Base-by-base conservation (phyloP, 1,140 invertebrate species). In the Agrypnia vestita region DNA sequence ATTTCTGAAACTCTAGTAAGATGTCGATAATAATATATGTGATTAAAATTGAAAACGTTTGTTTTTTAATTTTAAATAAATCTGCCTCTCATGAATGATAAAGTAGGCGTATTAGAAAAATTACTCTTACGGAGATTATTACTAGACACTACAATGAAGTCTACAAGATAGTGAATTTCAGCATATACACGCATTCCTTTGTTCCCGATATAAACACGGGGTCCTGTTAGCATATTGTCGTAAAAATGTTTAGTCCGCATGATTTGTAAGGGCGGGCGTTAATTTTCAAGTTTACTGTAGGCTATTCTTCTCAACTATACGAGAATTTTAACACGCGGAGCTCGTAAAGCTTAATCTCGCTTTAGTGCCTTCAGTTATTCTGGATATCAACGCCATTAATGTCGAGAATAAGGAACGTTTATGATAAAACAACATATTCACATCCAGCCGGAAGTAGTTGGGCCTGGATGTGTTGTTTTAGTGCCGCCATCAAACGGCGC, bases 391-490 rank as follows among this genome's bases (percentile, higher is more conserved):
- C 61, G 35, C 61, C 61, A 64, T 64, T 35, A 64, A 64, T 64
- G 61, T 64, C 61, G 61, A 25, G 61, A 64, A 43, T 64, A 64
- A 64, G 61, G 61, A 64, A 64, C 61, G 61, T 64, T 64, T 64
- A 64, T 64, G 61, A 43, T 19, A 64, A 64, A 64, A 64, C 61
- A 64, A 64, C 61, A 64, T 64, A 64, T 64, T 64, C 61, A 59
- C 55, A 59, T 59, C 55, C 55, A 25, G 61, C 35, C 61, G 61
- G 61, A 64, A 64, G 61, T 64, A 12, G 61, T 64, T 64, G 35
- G 35, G 61, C 7, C 61, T 64, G 61, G n/a, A 64, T 64, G 61
- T 19, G 61, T 64, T 64, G 61, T n/a, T 64, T 64, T 64, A 64
- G 61, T 64, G 61, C 61, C 25, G 13, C 35, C 35, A 64, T 64